A percentile compares a stretch with the other conserved stretches of the same genome.
These are phyloP conservation scores for Chloroclysta siterata DNA, from an alignment of 2,888 invertebrate species.

Conservation along the genomic window DNA sequence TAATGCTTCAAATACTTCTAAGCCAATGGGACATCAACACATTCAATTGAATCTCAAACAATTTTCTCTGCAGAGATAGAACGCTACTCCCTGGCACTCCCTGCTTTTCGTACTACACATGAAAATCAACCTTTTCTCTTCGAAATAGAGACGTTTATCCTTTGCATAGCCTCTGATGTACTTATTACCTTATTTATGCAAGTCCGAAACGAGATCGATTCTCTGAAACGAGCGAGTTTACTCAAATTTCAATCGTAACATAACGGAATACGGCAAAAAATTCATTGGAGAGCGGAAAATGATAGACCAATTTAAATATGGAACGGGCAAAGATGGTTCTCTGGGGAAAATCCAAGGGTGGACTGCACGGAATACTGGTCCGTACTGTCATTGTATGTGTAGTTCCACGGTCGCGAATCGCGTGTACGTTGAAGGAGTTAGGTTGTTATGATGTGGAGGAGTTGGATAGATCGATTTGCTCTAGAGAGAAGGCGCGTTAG, in stretches of 20 bases:
- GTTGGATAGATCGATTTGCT: slow-evolving; percentile 76
- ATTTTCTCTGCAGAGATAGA: slow-evolving; percentile 71
- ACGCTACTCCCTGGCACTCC: slow-evolving; percentile 69
- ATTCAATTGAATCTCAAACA: slow-evolving; percentile 65
- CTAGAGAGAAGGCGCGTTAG: slow-evolving; percentile 71
- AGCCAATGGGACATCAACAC: slow-evolving; percentile 62
- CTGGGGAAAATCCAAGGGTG: slow-evolving; percentile 74
- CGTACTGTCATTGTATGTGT: slow-evolving; percentile 20
- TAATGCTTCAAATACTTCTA: slow-evolving; percentile 51
- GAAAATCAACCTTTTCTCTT: slow-evolving; percentile 36
- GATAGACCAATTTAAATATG: slow-evolving; percentile 80
- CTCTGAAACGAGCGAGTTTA: slow-evolving; percentile 61
- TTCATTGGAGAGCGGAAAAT: slow-evolving; percentile 48
- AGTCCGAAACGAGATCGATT: slow-evolving; percentile 76
- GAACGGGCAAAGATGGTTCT: slow-evolving; percentile 82
- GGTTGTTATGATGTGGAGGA: slow-evolving; percentile 51
- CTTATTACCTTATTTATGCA: slow-evolving; percentile 53
- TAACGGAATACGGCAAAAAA: slow-evolving; percentile 35
- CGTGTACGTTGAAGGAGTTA: slow-evolving; percentile 45
- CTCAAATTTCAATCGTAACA: slow-evolving; percentile 45
- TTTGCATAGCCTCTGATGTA: slow-evolving; percentile 36
- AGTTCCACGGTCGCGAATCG: slow-evolving; percentile 47
- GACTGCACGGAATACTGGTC: slow-evolving; percentile 52
- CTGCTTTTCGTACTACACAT: slow-evolving; percentile 49
- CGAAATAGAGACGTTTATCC: slow-evolving; percentile 47